These are phyloP conservation scores for Portevinia maculata DNA, from an alignment of 2,888 invertebrate genomes.

Conservation along the genomic window DNA sequence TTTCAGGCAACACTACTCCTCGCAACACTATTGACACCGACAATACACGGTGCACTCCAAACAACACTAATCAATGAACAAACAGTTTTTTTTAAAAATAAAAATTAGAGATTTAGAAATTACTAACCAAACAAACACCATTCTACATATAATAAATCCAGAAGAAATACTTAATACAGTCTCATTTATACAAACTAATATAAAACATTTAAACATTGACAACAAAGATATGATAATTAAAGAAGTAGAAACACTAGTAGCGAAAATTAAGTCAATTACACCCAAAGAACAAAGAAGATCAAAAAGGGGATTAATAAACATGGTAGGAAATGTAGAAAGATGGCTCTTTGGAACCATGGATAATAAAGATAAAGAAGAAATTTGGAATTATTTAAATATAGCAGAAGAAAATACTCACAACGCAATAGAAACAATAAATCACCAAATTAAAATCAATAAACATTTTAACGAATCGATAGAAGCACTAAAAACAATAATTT, in stretches of 20 bases:
- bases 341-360: slow-evolving; percentile 58
- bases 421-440: slow-evolving; percentile 52
- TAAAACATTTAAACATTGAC: slow-evolving; percentile 46
- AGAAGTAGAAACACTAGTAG: slow-evolving; percentile 51
- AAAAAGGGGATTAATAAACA: slow-evolving; percentile 61
- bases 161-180: slow-evolving; percentile 44
- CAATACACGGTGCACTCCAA: slow-evolving; percentile 33
- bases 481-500: slow-evolving; percentile 45
- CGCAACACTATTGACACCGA: slow-evolving; percentile 27
- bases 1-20: slow-evolving; percentile 44
- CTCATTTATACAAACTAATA: slow-evolving; percentile 29
- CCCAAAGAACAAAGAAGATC: slow-evolving; percentile 50
- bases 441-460: slow-evolving; percentile 56
- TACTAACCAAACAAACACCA: slow-evolving; percentile 42
- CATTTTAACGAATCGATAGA: slow-evolving; percentile 62
- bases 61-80: slow-evolving; percentile 48
- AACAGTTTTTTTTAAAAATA: slow-evolving; percentile 41
- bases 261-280: slow-evolving; percentile 53
- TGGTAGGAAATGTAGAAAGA: slow-evolving; percentile 52
- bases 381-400: slow-evolving; percentile 47
- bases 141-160: slow-evolving; percentile 56
- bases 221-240: slow-evolving; percentile 28
- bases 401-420: slow-evolving; percentile 59
- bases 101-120: slow-evolving; percentile 38
- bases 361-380: slow-evolving; percentile 46